Evolutionary conservation across 2,888 invertebrate genomes (phyloP).

Genomic region (Fissipunctia ypsillon): DNA sequence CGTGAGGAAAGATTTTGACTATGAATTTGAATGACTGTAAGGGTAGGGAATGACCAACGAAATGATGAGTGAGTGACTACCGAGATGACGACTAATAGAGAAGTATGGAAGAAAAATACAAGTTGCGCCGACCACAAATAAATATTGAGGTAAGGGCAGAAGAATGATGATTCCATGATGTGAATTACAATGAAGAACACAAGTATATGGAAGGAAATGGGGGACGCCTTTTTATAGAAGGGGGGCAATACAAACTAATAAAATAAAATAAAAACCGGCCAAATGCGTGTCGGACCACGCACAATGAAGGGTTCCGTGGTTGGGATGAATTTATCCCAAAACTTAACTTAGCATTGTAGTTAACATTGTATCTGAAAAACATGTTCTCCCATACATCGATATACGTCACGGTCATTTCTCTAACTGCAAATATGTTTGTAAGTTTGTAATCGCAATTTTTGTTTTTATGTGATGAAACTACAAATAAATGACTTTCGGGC

Average conservation of each 20-base stretch:
- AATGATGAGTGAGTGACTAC: not conserved
- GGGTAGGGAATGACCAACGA: not conserved
- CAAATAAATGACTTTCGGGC: no score
- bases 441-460: no score
- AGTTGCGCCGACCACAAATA: not conserved
- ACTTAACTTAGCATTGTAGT: no score
- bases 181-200: not conserved
- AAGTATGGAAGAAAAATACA: not conserved
- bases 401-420: no score
- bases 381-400: no score
- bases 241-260: not conserved
- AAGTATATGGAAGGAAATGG: not conserved
- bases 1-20: not conserved
- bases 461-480: no score
- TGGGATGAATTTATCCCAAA: no score
- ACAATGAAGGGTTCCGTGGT: no score
- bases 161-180: not conserved
- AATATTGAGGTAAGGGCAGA: not conserved
- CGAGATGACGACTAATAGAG: not conserved
- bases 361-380: no score
- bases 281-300: no score
- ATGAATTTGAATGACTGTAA: not conserved
- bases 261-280: no score
- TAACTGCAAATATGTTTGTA: no score
- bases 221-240: not conserved